Base-by-base conservation (phyloP, 2,797 vertebrate species). In the Oceanodroma leucorhoa region DNA sequence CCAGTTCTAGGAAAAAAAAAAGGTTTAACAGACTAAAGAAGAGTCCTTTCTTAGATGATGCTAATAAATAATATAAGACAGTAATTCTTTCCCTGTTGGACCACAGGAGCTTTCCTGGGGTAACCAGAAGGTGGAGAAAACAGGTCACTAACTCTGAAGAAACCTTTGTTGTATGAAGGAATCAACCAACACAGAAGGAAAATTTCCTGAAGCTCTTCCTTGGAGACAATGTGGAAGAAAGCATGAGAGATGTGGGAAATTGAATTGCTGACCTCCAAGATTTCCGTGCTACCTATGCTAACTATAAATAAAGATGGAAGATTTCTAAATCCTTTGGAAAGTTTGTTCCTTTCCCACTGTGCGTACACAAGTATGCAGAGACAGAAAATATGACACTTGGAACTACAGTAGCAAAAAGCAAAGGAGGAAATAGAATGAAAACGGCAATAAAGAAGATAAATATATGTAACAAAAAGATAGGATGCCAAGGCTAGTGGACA, bases 351-450 rank as follows among this genome's bases (percentile, higher is more conserved):
- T 36, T 73, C 69, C 9, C 13, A 27, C 22, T 69, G 3, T 17
- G 5, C 0, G 1, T 69, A 24, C 11, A 19, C 20, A 19, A 6
- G 7, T 24, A n/a, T 2, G 2, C 32, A 41, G 29, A 67, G 20
- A 48, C 13, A 67, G 10, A 76, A 50, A 14, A 18, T 21, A 17
- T 14, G 23, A 20, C 20, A 60, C 6, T 38, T 77, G 29, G 16
- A 82, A 60, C 51, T 22, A 57, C 2, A 46, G 27, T 18, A 78
- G 21, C 5, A 48, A 65, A 41, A n/a, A 77, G 4, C 67, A 73
- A 82, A 92, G 18, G 17, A 82, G 18, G 29, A 70, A 69, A 62
- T 16, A 58, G 34, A 58, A 61, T 62, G 22, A 62, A 79, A 89
- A 86, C 29, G 9, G 2, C 11, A 83, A 27, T 17, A 27, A 71